phyloP scores from a whole-genome alignment of 2,113 vertebrate species.

The Cottus gobio region DNA sequence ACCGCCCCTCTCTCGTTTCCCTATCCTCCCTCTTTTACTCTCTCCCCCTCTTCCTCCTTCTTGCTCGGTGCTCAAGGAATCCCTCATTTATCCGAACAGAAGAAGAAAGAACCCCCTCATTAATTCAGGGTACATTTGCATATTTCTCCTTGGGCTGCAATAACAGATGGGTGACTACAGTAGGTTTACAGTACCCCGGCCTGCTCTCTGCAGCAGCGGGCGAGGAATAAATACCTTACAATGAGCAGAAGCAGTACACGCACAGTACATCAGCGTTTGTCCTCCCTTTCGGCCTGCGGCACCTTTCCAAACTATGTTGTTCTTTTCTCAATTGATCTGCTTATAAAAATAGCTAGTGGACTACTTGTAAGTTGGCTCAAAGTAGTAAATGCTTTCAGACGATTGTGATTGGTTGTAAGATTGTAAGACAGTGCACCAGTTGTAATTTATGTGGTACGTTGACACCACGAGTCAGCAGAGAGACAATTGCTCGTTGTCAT shows the following conservation, averaged over 20 bases:
- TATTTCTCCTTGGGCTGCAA: constrained; percentile 40
- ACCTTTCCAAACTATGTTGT: neutral
- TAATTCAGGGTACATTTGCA: constrained; percentile 50
- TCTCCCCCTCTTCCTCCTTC: neutral
- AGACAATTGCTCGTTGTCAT: neutral
- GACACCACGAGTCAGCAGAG: neutral
- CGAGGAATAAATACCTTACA: constrained; percentile 6
- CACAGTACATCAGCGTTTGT: neutral
- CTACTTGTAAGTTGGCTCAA: neutral
- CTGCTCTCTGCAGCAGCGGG: constrained; percentile 38
- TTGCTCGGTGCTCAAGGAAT: constrained; percentile 34
- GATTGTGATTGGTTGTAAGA: neutral
- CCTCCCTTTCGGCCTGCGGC: neutral
- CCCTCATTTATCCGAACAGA: constrained; percentile 51
- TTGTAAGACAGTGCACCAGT: neutral
- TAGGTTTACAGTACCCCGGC: neutral
- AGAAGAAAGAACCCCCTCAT: constrained; percentile 32
- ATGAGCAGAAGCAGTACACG: constrained; percentile 9
- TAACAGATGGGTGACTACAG: constrained; percentile 43
- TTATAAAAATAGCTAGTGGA: neutral
- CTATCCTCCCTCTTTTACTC: constrained; percentile 2
- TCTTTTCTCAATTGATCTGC: neutral
- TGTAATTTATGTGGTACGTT: neutral
- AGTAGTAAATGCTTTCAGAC: neutral
- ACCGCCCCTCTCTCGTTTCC: neutral